These are phyloP conservation scores for Seriola rivoliana DNA, from an alignment of 2,113 vertebrate genomes.

Conservation along the genomic window DNA sequence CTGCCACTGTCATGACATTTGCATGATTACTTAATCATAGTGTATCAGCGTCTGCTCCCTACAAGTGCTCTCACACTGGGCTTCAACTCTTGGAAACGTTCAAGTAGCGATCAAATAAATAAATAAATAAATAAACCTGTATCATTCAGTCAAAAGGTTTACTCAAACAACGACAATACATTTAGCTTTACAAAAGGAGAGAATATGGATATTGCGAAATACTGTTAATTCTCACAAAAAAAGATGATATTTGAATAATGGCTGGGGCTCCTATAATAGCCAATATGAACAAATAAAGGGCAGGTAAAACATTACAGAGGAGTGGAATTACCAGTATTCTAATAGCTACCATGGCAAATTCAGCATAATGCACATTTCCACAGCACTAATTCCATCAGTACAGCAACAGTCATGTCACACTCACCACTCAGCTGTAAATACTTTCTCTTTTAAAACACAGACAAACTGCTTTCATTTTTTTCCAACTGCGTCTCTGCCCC, in stretches of 20 bases:
- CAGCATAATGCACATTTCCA: constrained; percentile 15
- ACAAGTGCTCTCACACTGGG: constrained; percentile 19
- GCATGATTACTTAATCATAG: constrained; percentile 30
- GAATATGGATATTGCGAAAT: background rate
- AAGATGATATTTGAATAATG: background rate
- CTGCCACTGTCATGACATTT: constrained; percentile 15
- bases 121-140: background rate
- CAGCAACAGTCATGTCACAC: background rate
- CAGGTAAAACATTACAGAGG: background rate
- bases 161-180: background rate
- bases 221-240: background rate
- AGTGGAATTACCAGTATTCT: background rate
- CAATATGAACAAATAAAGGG: background rate
- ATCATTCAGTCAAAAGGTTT: constrained; percentile 8
- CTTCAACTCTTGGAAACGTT: background rate
- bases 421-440: background rate
- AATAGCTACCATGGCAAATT: background rate
- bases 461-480: background rate
- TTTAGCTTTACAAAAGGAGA: background rate
- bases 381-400: background rate
- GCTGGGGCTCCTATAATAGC: background rate
- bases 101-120: background rate
- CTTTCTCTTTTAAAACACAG: background rate
- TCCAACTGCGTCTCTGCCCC: background rate
- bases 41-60: background rate